phyloP scores from a whole-genome alignment of 2,797 vertebrate species.

The Parotocinclus haroldoi region DNA sequence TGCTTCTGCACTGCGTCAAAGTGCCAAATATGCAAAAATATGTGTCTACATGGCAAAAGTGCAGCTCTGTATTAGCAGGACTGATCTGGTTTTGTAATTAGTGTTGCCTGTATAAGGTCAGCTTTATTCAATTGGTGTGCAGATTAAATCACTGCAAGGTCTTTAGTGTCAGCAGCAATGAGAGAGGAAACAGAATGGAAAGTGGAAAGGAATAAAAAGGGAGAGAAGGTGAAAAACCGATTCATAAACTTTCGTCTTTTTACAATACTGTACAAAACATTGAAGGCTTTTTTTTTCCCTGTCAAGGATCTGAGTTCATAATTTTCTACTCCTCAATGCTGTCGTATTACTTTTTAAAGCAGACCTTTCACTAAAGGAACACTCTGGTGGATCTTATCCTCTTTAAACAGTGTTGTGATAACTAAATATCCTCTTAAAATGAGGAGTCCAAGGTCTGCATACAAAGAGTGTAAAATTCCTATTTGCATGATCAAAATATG shows the following conservation, averaged over 20 bases:
- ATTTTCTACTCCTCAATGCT: conserved; percentile 51
- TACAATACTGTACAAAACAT: conserved; percentile 49
- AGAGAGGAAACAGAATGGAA: conserved; percentile 25
- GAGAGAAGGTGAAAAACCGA: conserved; percentile 25
- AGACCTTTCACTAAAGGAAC: conserved; percentile 40
- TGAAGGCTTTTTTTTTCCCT: conserved; percentile 37
- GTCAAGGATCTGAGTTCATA: conserved; percentile 46
- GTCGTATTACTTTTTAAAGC: conserved; percentile 48
- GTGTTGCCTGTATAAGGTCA: conserved; percentile 56
- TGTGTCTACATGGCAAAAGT: conserved; percentile 41
- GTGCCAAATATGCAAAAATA: conserved; percentile 51
- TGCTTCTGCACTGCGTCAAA: conserved; percentile 44
- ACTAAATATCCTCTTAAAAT: conserved; percentile 46
- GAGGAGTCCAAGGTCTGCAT: conserved; percentile 44
- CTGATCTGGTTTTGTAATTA: conserved; percentile 55
- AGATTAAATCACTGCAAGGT: conserved; percentile 52
- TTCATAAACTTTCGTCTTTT: conserved; percentile 45
- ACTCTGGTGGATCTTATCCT: conserved; percentile 42
- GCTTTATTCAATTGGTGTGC: conserved; percentile 46
- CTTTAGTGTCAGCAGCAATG: conserved; percentile 40
- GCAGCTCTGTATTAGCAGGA: conserved; percentile 42
- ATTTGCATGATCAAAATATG: conserved; percentile 37
- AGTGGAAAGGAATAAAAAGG: background rate
- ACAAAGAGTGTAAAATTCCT: conserved; percentile 45
- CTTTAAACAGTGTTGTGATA: conserved; percentile 50